phyloP scores from a whole-genome alignment of 2,113 vertebrate genomes.

The Uria lomvia region DNA sequence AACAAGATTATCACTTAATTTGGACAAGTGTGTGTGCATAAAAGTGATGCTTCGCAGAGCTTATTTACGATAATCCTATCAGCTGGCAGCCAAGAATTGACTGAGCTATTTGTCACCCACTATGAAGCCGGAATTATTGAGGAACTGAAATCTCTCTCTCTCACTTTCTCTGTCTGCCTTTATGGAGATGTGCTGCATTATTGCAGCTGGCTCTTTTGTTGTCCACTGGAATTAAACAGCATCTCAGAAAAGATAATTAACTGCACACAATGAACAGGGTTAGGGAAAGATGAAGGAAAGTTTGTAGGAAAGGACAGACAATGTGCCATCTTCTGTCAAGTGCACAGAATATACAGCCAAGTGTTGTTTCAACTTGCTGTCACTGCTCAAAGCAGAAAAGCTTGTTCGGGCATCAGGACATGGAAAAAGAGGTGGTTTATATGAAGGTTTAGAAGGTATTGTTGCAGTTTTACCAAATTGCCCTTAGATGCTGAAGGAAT shows the following conservation, averaged over 20 bases:
- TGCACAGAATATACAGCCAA: not conserved
- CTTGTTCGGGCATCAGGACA: not conserved
- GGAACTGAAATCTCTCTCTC: not conserved
- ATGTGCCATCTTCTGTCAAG: not conserved
- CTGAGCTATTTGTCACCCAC: conserved; percentile 7
- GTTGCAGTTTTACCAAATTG: not conserved
- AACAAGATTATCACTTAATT: conserved; percentile 51
- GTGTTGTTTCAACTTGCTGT: not conserved
- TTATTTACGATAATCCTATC: conserved; percentile 38
- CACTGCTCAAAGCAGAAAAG: not conserved
- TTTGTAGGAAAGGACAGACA: not conserved
- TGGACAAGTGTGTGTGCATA: not conserved
- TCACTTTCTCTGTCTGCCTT: not conserved
- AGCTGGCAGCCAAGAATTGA: not conserved
- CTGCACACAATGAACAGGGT: not conserved
- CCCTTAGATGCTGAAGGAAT: not conserved
- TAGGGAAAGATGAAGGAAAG: not conserved
- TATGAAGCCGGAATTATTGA: not conserved
- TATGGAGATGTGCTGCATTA: not conserved
- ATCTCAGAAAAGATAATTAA: not conserved
- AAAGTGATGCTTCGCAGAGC: not conserved
- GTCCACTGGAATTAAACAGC: not conserved
- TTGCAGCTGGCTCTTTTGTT: not conserved
- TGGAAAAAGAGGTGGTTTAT: not conserved
- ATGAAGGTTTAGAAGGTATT: not conserved